Conservation (phyloP, 2,797 vertebrate genomes). For the Hydrophis major region DNA sequence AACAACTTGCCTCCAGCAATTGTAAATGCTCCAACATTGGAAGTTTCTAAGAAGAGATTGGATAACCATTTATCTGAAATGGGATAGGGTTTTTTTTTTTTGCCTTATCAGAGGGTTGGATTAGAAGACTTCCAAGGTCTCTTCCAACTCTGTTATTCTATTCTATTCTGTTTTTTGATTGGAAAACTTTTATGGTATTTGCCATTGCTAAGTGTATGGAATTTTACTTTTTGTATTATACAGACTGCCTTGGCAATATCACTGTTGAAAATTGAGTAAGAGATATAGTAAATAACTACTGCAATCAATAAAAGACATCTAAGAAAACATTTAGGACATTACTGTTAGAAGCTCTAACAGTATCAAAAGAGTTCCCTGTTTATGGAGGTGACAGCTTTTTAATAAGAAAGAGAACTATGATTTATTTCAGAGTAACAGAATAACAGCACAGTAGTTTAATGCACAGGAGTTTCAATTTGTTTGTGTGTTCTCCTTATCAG, state of each 20-base stretch:
- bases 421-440: not conserved
- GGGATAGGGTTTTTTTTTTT: not conserved
- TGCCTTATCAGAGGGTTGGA: not conserved
- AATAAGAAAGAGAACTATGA: not conserved
- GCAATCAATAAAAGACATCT: not conserved
- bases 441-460: not conserved
- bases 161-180: not conserved
- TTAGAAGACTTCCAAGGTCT: not conserved
- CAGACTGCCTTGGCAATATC: not conserved
- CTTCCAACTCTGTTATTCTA: not conserved
- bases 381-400: not conserved
- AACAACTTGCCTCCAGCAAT: not conserved
- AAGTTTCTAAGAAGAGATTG: not conserved
- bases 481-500: not conserved
- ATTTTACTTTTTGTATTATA: not conserved
- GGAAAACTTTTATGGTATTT: not conserved
- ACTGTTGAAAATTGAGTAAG: not conserved
- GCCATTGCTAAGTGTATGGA: not conserved
- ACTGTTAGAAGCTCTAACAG: not conserved
- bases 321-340: not conserved
- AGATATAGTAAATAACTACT: not conserved
- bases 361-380: not conserved
- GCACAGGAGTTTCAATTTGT: not conserved
- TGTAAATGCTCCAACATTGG: not conserved
- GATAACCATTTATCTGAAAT: not conserved